A percentile compares a stretch with the other conserved stretches of the same genome.
Conservation (phyloP, 2,113 vertebrate species). For the Maccullochella peelii region DNA sequence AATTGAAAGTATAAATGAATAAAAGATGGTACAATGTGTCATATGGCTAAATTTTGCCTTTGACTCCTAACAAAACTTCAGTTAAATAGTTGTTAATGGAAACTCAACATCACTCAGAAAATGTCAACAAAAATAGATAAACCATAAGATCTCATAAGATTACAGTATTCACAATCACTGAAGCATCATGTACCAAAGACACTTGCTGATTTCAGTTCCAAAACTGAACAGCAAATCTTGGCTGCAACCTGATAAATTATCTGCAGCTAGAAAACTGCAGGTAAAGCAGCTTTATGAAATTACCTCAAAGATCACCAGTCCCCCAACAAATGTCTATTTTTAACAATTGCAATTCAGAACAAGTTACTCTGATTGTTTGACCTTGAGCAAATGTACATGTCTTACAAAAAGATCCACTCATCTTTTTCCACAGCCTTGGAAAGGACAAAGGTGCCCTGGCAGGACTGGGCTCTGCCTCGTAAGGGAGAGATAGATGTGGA, state of each 20-base stretch:
- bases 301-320: background rate
- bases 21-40: background rate
- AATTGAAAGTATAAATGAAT: background rate
- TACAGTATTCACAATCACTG: background rate
- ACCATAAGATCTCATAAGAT: background rate
- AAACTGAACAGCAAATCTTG: background rate
- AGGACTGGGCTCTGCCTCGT: constrained; percentile 21
- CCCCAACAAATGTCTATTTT: background rate
- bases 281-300: background rate
- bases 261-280: background rate
- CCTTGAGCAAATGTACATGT: constrained; percentile 5
- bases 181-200: background rate
- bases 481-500: constrained; percentile 46
- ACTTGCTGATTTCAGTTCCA: no score
- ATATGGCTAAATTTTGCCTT: background rate
- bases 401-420: constrained; percentile 36
- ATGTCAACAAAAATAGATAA: background rate
- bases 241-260: background rate
- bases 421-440: constrained; percentile 40
- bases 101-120: background rate
- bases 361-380: constrained; percentile 12
- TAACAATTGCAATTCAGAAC: constrained; percentile 9
- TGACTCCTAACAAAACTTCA: background rate
- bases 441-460: constrained; percentile 29
- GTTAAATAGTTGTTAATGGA: background rate